Percentiles rank a stretch among this genome's conserved stretches.
phyloP scores from a whole-genome alignment of 2,113 vertebrate genomes.

The Etheostoma spectabile region DNA sequence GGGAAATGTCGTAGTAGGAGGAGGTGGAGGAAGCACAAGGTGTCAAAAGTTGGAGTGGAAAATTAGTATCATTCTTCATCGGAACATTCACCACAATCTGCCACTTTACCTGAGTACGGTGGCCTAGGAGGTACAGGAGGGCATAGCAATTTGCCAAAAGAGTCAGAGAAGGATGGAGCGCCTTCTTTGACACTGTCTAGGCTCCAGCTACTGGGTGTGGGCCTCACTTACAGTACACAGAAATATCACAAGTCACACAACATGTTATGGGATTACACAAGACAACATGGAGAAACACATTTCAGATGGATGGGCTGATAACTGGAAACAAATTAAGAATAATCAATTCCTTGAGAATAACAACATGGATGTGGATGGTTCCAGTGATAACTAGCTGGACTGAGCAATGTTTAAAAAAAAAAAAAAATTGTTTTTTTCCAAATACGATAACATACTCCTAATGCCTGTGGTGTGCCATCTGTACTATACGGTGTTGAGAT shows the following conservation, averaged over 20 bases:
- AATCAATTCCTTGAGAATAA: no score
- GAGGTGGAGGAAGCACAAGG: constrained; percentile 38
- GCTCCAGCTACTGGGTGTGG: constrained; percentile 97
- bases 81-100: not conserved
- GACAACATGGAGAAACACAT: constrained; percentile 34
- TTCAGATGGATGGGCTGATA: not conserved
- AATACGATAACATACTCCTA: no score
- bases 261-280: constrained; percentile 36
- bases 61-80: constrained; percentile 66
- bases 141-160: constrained; percentile 89
- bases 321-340: not conserved
- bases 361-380: no score
- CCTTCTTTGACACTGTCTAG: constrained; percentile 95
- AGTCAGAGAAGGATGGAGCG: constrained; percentile 88
- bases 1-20: constrained; percentile 5
- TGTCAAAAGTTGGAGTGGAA: constrained; percentile 69
- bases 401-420: no score
- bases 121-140: constrained; percentile 97
- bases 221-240: constrained; percentile 88
- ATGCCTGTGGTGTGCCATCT: no score
- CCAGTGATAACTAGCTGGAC: no score
- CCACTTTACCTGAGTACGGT: constrained; percentile 89
- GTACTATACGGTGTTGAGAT: no score
- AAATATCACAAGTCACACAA: constrained; percentile 63
- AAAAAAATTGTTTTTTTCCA: no score